Conservation (phyloP, 2,113 vertebrate species). For the Puma concolor region DNA sequence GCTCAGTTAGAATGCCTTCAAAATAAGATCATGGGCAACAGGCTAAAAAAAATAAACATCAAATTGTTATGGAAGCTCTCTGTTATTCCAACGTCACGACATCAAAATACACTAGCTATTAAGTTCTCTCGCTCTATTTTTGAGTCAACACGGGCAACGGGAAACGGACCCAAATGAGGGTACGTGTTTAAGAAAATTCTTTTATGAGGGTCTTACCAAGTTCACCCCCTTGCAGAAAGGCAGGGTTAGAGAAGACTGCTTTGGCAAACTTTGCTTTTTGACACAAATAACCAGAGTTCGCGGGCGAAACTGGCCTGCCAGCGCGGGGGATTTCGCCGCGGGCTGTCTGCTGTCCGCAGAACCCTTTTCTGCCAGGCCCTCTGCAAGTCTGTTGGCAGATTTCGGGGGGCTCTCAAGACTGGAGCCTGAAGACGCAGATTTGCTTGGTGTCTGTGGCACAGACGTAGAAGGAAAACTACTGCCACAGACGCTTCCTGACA, state of each 20-base stretch:
- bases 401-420: constrained; percentile 37
- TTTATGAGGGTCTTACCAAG: constrained; percentile 57
- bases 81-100: constrained; percentile 61
- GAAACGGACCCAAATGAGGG: not conserved
- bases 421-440: constrained; percentile 30
- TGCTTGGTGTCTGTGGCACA: constrained; percentile 49
- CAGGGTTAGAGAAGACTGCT: constrained; percentile 46
- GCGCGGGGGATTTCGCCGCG: not conserved
- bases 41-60: constrained; percentile 53
- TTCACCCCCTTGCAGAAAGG: constrained; percentile 41
- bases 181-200: constrained; percentile 63
- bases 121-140: constrained; percentile 43
- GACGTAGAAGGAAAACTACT: constrained; percentile 62
- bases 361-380: not conserved
- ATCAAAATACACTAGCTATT: constrained; percentile 54
- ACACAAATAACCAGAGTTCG: constrained; percentile 48
- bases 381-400: constrained; percentile 36
- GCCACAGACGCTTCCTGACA: constrained; percentile 83
- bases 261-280: constrained; percentile 54
- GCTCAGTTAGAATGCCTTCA: constrained; percentile 18
- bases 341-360: constrained; percentile 26
- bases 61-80: constrained; percentile 48
- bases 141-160: not conserved
- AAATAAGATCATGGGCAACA: constrained; percentile 44
- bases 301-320: not conserved